phyloP scores from a whole-genome alignment of 2,797 vertebrate species.

The Trachops cirrhosus region DNA sequence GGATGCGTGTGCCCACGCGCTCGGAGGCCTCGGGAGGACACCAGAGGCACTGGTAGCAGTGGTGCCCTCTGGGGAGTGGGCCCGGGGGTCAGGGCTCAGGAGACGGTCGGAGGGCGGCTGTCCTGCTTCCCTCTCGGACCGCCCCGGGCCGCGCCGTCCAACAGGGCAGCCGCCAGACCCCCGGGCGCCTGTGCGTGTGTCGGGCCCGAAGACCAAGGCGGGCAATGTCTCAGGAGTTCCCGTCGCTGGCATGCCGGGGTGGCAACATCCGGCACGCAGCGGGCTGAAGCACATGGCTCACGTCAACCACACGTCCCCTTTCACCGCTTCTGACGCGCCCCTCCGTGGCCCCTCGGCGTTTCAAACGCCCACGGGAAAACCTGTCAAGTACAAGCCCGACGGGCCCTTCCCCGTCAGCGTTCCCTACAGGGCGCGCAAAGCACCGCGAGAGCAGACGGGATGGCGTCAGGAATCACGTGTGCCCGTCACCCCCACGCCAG shows the following conservation, averaged over 20 bases:
- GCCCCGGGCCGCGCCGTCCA: not conserved
- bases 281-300: not conserved
- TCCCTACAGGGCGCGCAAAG: not conserved
- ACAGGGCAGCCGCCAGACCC: accelerated
- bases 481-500: not conserved
- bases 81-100: not conserved
- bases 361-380: not conserved
- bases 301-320: not conserved
- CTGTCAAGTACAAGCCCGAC: not conserved
- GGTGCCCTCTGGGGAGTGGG: not conserved
- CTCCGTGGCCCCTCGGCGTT: too few relatives aligned
- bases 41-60: not conserved
- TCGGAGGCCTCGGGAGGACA: not conserved
- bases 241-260: not conserved
- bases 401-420: not conserved
- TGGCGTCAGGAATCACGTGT: not conserved
- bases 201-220: too few relatives aligned
- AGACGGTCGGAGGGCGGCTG: too few relatives aligned
- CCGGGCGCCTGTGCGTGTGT: accelerated
- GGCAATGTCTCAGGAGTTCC: not conserved
- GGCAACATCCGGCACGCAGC: not conserved
- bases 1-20: not conserved
- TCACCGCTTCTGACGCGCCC: not conserved
- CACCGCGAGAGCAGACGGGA: not conserved
- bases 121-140: not conserved